Evolutionary conservation across 2,888 invertebrate genomes (phyloP), one percentile per base, ranked within the genome.

Genomic region (Lymantria monacha): DNA sequence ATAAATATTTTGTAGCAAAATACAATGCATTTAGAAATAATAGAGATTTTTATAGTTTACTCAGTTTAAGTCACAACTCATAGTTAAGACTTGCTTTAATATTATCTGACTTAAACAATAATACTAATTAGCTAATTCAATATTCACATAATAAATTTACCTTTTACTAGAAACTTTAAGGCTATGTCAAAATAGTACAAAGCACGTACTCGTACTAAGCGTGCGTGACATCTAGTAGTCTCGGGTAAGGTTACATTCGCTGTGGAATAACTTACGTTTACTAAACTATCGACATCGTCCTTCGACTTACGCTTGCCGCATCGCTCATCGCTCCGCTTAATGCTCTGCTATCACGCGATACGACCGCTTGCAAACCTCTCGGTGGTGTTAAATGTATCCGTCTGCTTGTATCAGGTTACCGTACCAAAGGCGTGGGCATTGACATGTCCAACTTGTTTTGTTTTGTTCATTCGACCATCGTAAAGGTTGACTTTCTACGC

Each of bases 361-460:
- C 70, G 61, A 67, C 72, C 71, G 75, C 79, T 76, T 70, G 79
- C 79, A 52, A 79, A 77, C 75, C 85, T 84, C 81, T 80, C 76
- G 60, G 65, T 76, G 76, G 89, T 87, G 90, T 89, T 88, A 89
- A 89, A 88, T 84, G 90, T 88, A 87, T 87, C 86, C 85, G 85
- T 80, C 81, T 77, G 81, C 76, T 81, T 79, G 83, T 89, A 89
- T 91, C 91, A 74, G 77, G 88, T 91, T 91, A 88, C 91, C 77
- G 80, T 86, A 81, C 80, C 78, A 79, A 85, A 90, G 87, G 91
- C 91, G 91, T 91, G 89, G 90, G 91, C 91, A 91, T 88, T 86
- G 90, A 87, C 89, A 85, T 87, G 87, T 87, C 81, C 79, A 76
- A 83, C 84, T 87, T 87, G 88, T 90, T 90, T 89, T 87, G 84